Evolutionary conservation across 2,888 invertebrate species (phyloP), one percentile per base, ranked within the genome.

Genomic region (Cephus nigrinus): DNA sequence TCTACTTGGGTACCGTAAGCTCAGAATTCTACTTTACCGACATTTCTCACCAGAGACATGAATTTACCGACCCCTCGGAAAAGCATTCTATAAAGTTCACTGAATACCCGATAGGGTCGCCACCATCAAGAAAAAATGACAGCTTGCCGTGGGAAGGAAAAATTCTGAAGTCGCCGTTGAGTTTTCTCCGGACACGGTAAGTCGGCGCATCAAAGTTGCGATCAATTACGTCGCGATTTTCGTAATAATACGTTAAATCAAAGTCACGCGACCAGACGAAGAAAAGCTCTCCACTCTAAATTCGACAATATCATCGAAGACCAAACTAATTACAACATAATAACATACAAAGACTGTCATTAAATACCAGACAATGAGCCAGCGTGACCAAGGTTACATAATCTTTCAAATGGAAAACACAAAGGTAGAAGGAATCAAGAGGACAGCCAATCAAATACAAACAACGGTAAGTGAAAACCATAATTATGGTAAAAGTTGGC

Each of bases 41-140:
- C 79, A 9, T 55, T 55, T 55, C 55, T 55, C 55, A 31, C 34
- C 30, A 55, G 32, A 36, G 36, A 78, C 75, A 81, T 84, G 76
- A 79, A 80, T 80, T 87, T 87, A 85, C 84, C 87, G 86, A 86
- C 83, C 34, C 75, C 68, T 77, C 80, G 77, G 80, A 81, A 12
- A 36, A 74, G n/a, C 79, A 71, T 75, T 69, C 68, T 30, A 31
- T 68, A 55, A 77, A 84, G 87, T 88, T 89, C 87, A 35, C 74
- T 31, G 55, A 73, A 82, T 79, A 73, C 79, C 83, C 89, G 83
- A 73, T 77, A 82, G 88, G 76, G 89, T 86, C 89, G 88, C 89
- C 84, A 84, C 85, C 74, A 78, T 83, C 83, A 85, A 68, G 76
- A 75, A 81, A 84, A 78, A 34, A 33, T 55, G 55, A 55, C 55